Conservation (phyloP, 2,888 invertebrate genomes). For the Yponomeuta plumbellus region DNA sequence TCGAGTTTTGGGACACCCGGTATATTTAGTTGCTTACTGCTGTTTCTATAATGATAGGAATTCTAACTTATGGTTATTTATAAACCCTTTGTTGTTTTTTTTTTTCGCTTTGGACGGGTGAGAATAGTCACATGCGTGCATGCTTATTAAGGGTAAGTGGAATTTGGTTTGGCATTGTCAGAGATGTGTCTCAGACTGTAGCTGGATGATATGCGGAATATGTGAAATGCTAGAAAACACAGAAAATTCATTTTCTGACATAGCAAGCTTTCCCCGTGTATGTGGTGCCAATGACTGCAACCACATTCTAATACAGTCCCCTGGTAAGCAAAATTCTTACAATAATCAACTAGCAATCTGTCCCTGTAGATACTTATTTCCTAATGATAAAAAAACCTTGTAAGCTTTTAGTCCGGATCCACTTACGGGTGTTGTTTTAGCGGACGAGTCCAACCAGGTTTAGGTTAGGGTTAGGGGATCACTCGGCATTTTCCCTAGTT, state of each 20-base stretch:
- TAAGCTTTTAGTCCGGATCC: no score
- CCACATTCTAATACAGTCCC: slow-evolving; percentile 28
- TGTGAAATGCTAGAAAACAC: slow-evolving; percentile 23
- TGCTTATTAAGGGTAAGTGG: no score
- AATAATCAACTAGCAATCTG: slow-evolving; percentile 4
- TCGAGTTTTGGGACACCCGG: no score
- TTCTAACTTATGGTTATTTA: slow-evolving; percentile 4
- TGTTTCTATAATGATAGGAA: slow-evolving; percentile 12
- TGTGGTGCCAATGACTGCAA: slow-evolving; percentile 28
- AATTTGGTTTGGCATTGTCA: slow-evolving; percentile 26
- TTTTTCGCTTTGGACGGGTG: no score
- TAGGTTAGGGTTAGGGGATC: no score
- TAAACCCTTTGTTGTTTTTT: slow-evolving; percentile 9
- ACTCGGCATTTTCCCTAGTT: no score
- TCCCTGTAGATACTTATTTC: slow-evolving; percentile 8
- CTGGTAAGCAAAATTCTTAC: slow-evolving; percentile 19
- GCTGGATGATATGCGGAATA: slow-evolving; percentile 25
- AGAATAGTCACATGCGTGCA: no score
- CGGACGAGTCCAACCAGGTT: no score
- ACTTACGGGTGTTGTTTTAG: no score
- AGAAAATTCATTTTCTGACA: slow-evolving; percentile 25
- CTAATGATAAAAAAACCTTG: no score
- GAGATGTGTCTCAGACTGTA: slow-evolving; percentile 26
- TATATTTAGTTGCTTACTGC: slow-evolving; percentile 13
- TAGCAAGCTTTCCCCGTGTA: slow-evolving; percentile 28